phyloP scores from a whole-genome alignment of 2,888 invertebrate species.

The Plagodis dolabraria region DNA sequence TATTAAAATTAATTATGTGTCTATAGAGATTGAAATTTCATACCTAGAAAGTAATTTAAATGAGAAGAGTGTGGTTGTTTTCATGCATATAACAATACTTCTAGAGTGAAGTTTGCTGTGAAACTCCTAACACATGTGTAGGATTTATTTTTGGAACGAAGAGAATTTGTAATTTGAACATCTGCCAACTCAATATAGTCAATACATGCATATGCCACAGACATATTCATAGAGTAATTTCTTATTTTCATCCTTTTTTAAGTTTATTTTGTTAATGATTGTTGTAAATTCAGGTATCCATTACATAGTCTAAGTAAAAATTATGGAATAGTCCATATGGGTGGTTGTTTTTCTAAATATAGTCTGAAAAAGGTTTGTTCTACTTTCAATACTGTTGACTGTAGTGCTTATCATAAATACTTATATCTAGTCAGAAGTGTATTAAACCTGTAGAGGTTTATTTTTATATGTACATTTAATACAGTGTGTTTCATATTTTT shows the following conservation, averaged over 20 bases:
- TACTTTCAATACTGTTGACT: conserved; percentile 26
- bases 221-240: conserved; percentile 20
- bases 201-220: conserved; percentile 24
- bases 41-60: too few species aligned
- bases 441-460: too few species aligned
- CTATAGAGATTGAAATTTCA: too few species aligned
- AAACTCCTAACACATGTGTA: conserved; percentile 51
- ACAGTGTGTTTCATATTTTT: neutral
- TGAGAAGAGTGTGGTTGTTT: too few species aligned
- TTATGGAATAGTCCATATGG: conserved; percentile 61
- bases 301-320: neutral
- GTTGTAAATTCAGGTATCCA: conserved; percentile 3
- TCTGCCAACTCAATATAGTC: conserved; percentile 61
- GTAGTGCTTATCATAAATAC: too few species aligned
- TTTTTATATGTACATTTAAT: conserved; percentile 5
- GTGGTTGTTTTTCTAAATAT: conserved; percentile 80
- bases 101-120: conserved; percentile 61
- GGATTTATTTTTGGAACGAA: conserved; percentile 73
- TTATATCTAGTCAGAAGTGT: too few species aligned
- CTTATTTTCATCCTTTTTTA: conserved; percentile 9
- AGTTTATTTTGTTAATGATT: conserved; percentile 4
- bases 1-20: too few species aligned
- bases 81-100: conserved; percentile 5
- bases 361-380: conserved; percentile 72
- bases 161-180: conserved; percentile 65